phyloP scores from a whole-genome alignment of 2,797 vertebrate species.

The Garrulus glandarius region DNA sequence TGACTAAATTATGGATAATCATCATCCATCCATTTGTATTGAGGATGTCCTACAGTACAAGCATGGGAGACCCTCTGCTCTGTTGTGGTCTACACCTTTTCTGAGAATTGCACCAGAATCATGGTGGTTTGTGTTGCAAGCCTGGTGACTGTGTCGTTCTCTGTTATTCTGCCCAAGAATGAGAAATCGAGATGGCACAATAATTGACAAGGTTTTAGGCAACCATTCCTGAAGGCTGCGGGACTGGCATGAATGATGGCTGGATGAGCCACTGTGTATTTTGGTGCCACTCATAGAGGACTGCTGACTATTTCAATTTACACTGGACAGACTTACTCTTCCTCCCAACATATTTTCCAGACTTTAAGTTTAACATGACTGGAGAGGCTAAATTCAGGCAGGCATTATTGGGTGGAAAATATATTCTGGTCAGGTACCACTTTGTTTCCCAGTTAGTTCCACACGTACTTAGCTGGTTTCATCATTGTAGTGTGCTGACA shows the following conservation, averaged over 20 bases:
- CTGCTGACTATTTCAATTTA: background rate
- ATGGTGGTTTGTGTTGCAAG: background rate
- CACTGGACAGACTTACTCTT: background rate
- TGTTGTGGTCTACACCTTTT: background rate
- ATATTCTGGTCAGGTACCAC: slow-evolving; percentile 20
- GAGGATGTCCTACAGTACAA: background rate
- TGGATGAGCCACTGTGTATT: background rate
- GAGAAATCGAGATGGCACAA: background rate
- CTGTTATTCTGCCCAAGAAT: background rate
- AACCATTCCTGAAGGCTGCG: background rate
- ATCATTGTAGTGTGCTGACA: slow-evolving; percentile 29
- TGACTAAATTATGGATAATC: background rate
- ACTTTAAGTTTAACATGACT: background rate
- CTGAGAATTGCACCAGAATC: background rate
- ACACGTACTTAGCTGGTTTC: slow-evolving; percentile 11
- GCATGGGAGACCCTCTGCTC: background rate
- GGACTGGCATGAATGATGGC: background rate
- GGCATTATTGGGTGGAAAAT: background rate
- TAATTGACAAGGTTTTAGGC: background rate
- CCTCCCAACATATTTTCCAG: background rate
- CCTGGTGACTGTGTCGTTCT: background rate
- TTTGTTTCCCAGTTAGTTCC: slow-evolving; percentile 23
- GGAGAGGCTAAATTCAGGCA: background rate
- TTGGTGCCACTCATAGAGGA: background rate
- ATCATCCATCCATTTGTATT: background rate